Evolutionary conservation across 1,140 invertebrate species (phyloP).

Genomic region (Ips nitidus): DNA sequence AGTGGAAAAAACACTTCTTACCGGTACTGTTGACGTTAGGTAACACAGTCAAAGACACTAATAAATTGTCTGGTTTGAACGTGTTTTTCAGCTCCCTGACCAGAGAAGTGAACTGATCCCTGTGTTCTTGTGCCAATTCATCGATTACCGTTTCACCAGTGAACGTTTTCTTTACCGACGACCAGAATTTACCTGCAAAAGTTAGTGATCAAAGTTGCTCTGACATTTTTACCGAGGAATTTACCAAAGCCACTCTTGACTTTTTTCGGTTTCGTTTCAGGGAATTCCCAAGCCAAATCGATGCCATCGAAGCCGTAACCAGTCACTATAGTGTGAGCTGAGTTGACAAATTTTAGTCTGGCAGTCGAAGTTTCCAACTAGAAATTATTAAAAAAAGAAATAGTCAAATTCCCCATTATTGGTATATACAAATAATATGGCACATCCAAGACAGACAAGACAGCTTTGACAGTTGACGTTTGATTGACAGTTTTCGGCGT

Average conservation of each 20-base stretch:
- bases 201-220: not conserved
- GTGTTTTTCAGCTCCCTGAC: constrained; percentile 73
- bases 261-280: constrained; percentile 76
- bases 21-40: constrained; percentile 76
- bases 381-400: constrained; percentile 18
- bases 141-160: constrained; percentile 69
- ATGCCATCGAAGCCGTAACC: constrained; percentile 81
- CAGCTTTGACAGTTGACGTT: too few species aligned
- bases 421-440: too few species aligned
- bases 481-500: too few species aligned
- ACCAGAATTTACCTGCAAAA: constrained; percentile 60
- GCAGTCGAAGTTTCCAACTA: constrained; percentile 66
- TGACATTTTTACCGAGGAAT: not conserved
- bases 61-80: constrained; percentile 63
- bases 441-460: too few species aligned
- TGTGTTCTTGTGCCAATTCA: constrained; percentile 74
- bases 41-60: constrained; percentile 68
- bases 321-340: constrained; percentile 66
- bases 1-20: constrained; percentile 49
- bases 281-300: constrained; percentile 85
- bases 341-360: constrained; percentile 74
- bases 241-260: constrained; percentile 37
- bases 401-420: not conserved
- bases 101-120: constrained; percentile 71
- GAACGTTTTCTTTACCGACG: constrained; percentile 73